Evolutionary conservation across 1,140 invertebrate species (phyloP).

Genomic region (Copidosoma floridanum): DNA sequence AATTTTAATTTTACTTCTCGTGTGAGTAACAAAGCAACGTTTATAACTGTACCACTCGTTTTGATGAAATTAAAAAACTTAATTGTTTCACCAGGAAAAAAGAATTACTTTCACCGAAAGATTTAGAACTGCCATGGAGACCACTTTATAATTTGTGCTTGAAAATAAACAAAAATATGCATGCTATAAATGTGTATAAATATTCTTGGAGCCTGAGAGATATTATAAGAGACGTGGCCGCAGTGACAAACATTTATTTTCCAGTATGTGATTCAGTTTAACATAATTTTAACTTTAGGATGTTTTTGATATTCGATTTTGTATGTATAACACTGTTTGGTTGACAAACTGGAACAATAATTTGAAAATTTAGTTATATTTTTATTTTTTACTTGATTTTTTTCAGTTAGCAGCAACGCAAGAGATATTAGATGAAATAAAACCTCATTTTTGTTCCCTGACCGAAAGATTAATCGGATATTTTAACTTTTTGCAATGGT

Average conservation of each 20-base stretch:
- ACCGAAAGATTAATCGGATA: too few relatives aligned
- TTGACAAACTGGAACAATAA: too few relatives aligned
- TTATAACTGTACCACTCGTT: too few relatives aligned
- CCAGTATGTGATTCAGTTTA: constrained; percentile 38
- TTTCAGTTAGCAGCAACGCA: too few relatives aligned
- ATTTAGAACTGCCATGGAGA: constrained; percentile 81
- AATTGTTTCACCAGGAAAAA: constrained; percentile 69
- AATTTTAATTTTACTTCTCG: too few relatives aligned
- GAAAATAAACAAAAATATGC: constrained; percentile 53
- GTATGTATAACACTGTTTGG: too few relatives aligned
- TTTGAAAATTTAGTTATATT: background rate
- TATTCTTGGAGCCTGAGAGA: constrained; percentile 55
- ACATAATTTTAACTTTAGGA: constrained; percentile 7
- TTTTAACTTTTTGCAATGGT: constrained; percentile 74
- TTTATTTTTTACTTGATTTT: constrained; percentile 37
- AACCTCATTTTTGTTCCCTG: too few relatives aligned
- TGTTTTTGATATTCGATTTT: too few relatives aligned
- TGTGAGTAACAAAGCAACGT: too few relatives aligned
- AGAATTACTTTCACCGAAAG: constrained; percentile 73
- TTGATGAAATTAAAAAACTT: too few relatives aligned
- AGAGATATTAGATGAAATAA: constrained; percentile 84
- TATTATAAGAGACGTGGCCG: constrained; percentile 40
- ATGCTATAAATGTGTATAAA: constrained; percentile 63
- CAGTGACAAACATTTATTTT: constrained; percentile 47
- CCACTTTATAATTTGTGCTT: constrained; percentile 75